phyloP scores from a whole-genome alignment of 2,113 vertebrate genomes.

The Grallaria varia region DNA sequence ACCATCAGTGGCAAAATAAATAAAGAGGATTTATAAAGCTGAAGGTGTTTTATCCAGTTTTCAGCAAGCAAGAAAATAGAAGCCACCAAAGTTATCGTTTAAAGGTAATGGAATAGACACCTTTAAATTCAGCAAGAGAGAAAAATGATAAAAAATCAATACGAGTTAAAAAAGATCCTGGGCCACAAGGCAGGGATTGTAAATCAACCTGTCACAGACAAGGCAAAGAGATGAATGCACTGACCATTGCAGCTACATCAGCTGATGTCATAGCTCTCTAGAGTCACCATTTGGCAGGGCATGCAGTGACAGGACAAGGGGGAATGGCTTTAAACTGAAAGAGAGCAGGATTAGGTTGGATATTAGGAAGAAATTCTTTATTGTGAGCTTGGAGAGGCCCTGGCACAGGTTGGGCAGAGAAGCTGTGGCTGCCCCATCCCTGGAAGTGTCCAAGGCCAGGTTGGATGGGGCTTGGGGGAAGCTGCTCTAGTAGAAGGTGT shows the following conservation, averaged over 20 bases:
- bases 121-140: neutral
- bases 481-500: neutral
- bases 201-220: neutral
- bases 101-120: neutral
- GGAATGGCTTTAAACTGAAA: neutral
- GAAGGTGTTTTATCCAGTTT: neutral
- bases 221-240: neutral
- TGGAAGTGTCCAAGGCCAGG: neutral
- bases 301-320: neutral
- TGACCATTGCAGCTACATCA: neutral
- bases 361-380: neutral
- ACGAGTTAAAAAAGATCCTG: neutral
- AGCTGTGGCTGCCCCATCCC: neutral
- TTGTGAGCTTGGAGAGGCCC: neutral
- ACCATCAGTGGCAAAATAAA: rapidly evolving
- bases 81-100: neutral
- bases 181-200: neutral
- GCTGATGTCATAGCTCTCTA: neutral
- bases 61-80: neutral
- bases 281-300: neutral
- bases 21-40: neutral
- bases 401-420: neutral
- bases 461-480: neutral
- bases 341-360: neutral
- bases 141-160: neutral